phyloP scores from a whole-genome alignment of 1,140 invertebrate genomes.

The Cotesia chilonis region DNA sequence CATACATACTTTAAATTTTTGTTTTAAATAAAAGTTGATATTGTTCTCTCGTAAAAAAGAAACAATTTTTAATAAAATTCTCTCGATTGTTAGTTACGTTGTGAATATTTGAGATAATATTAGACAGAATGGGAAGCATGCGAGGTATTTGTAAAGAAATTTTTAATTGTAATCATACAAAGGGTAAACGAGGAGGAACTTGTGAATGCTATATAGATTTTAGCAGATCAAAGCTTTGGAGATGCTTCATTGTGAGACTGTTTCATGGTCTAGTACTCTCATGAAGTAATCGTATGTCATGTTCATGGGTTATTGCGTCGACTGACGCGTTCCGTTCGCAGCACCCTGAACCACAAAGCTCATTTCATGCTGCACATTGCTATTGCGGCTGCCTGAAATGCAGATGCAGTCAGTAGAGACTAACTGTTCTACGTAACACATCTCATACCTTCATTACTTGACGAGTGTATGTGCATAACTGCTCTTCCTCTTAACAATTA shows the following conservation, averaged over 20 bases:
- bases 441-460: background rate
- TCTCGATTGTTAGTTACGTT: no score
- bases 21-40: no score
- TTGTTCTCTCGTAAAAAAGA: no score
- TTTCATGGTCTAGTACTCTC: conserved; percentile 23
- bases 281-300: conserved; percentile 38
- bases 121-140: background rate
- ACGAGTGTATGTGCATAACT: no score
- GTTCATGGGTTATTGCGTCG: conserved; percentile 35
- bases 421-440: background rate
- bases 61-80: no score
- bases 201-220: background rate
- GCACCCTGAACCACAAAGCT: conserved; percentile 29
- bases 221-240: background rate
- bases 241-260: conserved; percentile 12
- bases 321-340: conserved; percentile 24
- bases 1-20: no score
- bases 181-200: background rate
- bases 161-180: no score
- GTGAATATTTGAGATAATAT: no score
- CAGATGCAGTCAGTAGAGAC: conserved; percentile 13
- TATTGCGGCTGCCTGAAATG: conserved; percentile 5
- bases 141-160: no score
- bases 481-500: background rate
- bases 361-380: conserved; percentile 23